Percentiles rank a stretch among this genome's conserved stretches.
Evolutionary conservation across 2,888 invertebrate genomes (phyloP).

Genomic region (Chouioia cunea): DNA sequence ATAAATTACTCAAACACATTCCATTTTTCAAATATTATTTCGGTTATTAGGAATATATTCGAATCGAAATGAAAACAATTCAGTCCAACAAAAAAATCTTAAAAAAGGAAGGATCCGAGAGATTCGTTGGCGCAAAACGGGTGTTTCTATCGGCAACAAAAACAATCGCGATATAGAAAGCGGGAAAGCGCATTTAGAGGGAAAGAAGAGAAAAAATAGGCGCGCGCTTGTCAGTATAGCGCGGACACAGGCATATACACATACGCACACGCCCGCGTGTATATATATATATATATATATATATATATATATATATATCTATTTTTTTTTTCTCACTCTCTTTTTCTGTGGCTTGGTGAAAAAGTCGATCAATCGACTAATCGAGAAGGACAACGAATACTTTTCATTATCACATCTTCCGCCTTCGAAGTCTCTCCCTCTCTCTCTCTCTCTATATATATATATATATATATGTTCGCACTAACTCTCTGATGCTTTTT

Average conservation of each 20-base stretch:
- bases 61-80: too few species aligned
- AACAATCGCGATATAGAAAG: slow-evolving; percentile 39
- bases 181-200: slow-evolving; percentile 22
- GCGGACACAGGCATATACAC: slow-evolving; percentile 22
- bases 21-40: too few species aligned
- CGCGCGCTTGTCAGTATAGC: slow-evolving; percentile 10
- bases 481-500: too few species aligned
- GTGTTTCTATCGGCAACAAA: slow-evolving; percentile 41
- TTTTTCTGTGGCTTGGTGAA: background rate
- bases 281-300: too few species aligned
- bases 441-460: too few species aligned
- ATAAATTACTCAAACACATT: too few species aligned
- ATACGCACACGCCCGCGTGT: too few species aligned
- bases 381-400: slow-evolving; percentile 51
- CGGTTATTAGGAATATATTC: too few species aligned
- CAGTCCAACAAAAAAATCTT: slow-evolving; percentile 2
- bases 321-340: background rate
- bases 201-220: slow-evolving; percentile 2
- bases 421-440: background rate
- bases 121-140: slow-evolving; percentile 31
- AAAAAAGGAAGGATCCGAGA: background rate
- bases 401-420: slow-evolving; percentile 47
- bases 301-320: background rate
- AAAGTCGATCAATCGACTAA: slow-evolving; percentile 53
- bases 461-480: too few species aligned